Evolutionary conservation across 2,888 invertebrate genomes (phyloP).

Genomic region (Melanchra persicariae): DNA sequence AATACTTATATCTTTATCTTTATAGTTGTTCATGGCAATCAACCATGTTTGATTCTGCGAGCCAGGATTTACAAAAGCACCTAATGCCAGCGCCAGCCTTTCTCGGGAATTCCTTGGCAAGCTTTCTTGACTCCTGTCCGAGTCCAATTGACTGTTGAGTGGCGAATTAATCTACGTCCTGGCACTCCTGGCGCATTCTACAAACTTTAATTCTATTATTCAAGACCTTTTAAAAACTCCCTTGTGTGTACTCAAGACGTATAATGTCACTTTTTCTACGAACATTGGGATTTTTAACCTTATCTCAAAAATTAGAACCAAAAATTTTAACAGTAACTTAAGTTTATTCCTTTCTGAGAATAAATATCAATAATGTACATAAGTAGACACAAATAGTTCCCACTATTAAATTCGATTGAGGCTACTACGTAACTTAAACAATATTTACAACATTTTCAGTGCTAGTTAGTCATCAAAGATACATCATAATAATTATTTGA

Average conservation of each 20-base stretch:
- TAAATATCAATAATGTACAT: conserved; percentile 44
- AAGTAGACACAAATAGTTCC: conserved; percentile 33
- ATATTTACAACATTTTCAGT: conserved; percentile 45
- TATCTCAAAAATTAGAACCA: conserved; percentile 6
- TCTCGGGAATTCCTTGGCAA: conserved; percentile 53
- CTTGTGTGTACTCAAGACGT: neutral
- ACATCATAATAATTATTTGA: neutral
- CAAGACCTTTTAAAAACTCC: neutral
- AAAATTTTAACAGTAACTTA: conserved; percentile 14
- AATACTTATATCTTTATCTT: neutral
- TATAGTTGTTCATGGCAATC: conserved; percentile 14
- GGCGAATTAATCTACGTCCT: neutral
- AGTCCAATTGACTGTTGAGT: conserved; percentile 18
- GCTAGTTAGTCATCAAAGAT: neutral
- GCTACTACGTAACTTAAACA: conserved; percentile 21
- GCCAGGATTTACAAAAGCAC: conserved; percentile 23
- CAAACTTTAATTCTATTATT: neutral
- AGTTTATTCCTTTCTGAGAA: conserved; percentile 41
- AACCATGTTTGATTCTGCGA: neutral
- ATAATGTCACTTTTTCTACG: neutral
- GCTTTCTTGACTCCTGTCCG: neutral
- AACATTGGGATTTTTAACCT: neutral
- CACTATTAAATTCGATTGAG: conserved; percentile 28
- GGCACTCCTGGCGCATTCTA: neutral
- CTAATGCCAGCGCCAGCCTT: conserved; percentile 33